phyloP scores from a whole-genome alignment of 2,888 invertebrate species.

The Leptinotarsa peninsularis region DNA sequence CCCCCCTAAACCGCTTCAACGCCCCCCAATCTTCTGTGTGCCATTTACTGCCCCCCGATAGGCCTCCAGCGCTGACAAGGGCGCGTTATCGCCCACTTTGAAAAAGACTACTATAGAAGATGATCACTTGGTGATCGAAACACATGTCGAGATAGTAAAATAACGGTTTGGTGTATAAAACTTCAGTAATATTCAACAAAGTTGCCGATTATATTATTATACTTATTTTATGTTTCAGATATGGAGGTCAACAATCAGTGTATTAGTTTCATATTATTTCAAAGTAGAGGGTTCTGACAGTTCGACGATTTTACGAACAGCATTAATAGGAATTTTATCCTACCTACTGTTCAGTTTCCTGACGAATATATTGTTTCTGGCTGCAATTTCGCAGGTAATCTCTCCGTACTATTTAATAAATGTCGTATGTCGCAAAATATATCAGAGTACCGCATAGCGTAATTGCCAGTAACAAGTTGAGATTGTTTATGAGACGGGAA shows the following conservation, averaged over 20 bases:
- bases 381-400: constrained; percentile 14
- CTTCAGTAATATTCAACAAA: too few species aligned
- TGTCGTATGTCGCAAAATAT: not conserved
- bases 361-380: constrained; percentile 13
- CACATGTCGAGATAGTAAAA: too few species aligned
- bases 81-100: too few species aligned
- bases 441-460: not conserved
- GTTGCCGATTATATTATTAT: not conserved
- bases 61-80: too few species aligned
- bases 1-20: too few species aligned
- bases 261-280: not conserved
- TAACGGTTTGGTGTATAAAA: too few species aligned
- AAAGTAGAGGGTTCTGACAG: not conserved
- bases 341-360: not conserved
- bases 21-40: too few species aligned
- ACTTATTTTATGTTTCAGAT: not conserved
- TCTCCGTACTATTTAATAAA: not conserved
- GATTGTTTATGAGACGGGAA: too few species aligned
- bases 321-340: not conserved
- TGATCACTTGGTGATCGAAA: too few species aligned
- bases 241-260: constrained; percentile 3
- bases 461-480: too few species aligned
- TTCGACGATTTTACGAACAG: not conserved
- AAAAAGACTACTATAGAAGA: too few species aligned
- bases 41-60: too few species aligned